Evolutionary conservation across 2,888 invertebrate genomes (phyloP), one percentile per base, ranked within the genome.

Genomic region (Choreutis nemorana): DNA sequence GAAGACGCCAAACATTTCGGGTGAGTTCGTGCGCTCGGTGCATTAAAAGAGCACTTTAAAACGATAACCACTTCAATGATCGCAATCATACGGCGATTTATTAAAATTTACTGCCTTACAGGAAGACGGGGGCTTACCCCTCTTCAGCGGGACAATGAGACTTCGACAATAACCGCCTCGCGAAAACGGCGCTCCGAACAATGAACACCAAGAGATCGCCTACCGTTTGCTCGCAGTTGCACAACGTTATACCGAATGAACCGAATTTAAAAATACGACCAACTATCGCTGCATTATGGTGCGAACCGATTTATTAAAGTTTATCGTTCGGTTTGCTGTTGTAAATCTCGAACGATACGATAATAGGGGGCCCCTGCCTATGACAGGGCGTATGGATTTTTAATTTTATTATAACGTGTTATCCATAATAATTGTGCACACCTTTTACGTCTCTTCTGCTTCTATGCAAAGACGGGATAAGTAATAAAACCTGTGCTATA

Each of bases 281-380:
- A n/a, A n/a, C n/a, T n/a, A n/a, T n/a, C n/a, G 35, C 38, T 42
- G 40, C 38, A 49, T 54, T 54, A 55, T 46, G 41, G 43, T 40
- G 45, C 43, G 49, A 48, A 51, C 50, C 55, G 57, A 62, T 61
- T 62, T 57, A 60, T 57, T 60, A 39, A 34, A 61, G 55, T 65
- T 62, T 60, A 59, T 53, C 47, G 55, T 46, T 45, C 32, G 44
- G 52, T 57, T 54, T 46, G 48, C 41, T 36, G 39, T 43, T 44
- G 53, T 56, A 58, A 59, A 60, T 61, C 50, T 51, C 48, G 45
- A 41, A 37, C 35, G 36, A 44, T 45, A 50, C 52, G 50, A 38
- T 53, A 52, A 42, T 48, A 44, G 32, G 49, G 52, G 50, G 50
- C 48, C 44, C 48, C 42, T 43, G 40, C 41, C 46, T 47, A n/a